Conservation (phyloP, 2,888 invertebrate species). For the Eumacrocentrus americanus region DNA sequence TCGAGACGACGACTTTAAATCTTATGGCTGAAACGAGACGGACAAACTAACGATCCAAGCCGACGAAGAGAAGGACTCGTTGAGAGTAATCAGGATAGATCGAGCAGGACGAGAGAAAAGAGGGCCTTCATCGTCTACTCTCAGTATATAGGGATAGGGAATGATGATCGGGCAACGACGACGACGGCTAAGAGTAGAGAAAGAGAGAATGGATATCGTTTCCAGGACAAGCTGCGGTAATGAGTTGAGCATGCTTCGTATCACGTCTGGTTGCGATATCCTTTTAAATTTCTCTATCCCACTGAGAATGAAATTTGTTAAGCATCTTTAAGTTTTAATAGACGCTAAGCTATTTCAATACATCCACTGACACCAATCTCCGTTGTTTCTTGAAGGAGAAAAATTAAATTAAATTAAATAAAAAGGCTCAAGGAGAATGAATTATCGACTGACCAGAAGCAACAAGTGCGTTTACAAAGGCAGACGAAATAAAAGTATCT, state of each 20-base stretch:
- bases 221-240: conserved; percentile 55
- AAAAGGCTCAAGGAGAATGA: neutral
- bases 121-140: no score
- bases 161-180: neutral
- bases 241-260: conserved; percentile 51
- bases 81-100: no score
- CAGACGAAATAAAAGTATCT: neutral
- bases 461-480: neutral
- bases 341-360: conserved; percentile 13
- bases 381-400: neutral
- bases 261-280: conserved; percentile 52
- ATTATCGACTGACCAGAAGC: conserved; percentile 8
- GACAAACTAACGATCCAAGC: no score
- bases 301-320: conserved; percentile 19
- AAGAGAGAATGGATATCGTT: conserved; percentile 27
- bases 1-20: no score
- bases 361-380: conserved; percentile 12
- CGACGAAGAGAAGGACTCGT: no score
- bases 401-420: no score
- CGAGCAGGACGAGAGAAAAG: no score
- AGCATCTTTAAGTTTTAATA: conserved; percentile 1
- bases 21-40: no score
- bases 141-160: neutral
- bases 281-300: conserved; percentile 16
- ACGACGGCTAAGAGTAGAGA: no score